Percentiles rank a stretch among this genome's conserved stretches.
Evolutionary conservation across 2,888 invertebrate genomes (phyloP).

Genomic region (Fragum whitleyi): DNA sequence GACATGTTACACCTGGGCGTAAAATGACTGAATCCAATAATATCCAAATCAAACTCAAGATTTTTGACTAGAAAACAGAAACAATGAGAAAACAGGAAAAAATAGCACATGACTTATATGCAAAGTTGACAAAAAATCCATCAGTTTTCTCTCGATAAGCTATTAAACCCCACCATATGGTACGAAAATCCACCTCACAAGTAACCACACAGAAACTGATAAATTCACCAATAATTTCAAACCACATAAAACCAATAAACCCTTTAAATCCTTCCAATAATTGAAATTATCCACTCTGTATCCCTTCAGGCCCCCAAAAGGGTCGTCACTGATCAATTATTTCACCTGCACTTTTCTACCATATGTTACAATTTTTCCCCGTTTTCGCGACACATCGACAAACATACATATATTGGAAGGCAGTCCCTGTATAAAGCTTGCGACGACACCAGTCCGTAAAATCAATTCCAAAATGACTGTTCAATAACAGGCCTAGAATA

Average conservation of each 20-base stretch:
- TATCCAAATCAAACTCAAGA: no score
- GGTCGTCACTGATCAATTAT: neutral
- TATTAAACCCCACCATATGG: conserved; percentile 14
- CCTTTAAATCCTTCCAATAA: neutral
- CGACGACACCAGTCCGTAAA: conserved; percentile 23
- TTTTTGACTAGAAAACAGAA: no score
- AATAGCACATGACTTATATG: no score
- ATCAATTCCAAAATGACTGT: conserved; percentile 38
- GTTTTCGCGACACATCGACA: conserved; percentile 20
- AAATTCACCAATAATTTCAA: conserved; percentile 4
- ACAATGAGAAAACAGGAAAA: no score
- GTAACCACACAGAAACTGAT: neutral
- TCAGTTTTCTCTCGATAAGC: no score
- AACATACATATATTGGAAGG: conserved; percentile 25
- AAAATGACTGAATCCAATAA: no score
- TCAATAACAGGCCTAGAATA: conserved; percentile 25
- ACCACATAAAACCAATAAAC: conserved; percentile 1
- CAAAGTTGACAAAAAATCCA: no score
- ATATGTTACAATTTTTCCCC: conserved; percentile 16
- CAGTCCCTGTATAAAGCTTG: neutral
- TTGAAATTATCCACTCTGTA: neutral
- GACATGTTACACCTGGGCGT: no score
- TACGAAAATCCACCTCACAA: neutral
- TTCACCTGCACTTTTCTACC: conserved; percentile 19
- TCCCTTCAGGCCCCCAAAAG: neutral